Percentiles rank a stretch among this genome's conserved stretches.
These are phyloP conservation scores for Athripsodes cinereus DNA, from an alignment of 2,888 invertebrate genomes.

Conservation along the genomic window DNA sequence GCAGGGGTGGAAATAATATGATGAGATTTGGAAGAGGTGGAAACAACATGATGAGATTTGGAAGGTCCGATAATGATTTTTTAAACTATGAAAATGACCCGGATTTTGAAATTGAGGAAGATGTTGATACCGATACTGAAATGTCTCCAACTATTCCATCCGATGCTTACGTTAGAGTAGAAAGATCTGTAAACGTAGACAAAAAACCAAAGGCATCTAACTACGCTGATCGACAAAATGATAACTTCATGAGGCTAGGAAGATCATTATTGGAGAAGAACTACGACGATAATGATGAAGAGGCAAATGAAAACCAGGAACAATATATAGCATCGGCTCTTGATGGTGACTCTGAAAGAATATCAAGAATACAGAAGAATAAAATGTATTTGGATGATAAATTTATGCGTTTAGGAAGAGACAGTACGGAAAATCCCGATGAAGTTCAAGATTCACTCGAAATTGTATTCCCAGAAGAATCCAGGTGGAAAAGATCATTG, in stretches of 20 bases:
- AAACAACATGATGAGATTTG: slow-evolving; percentile 19
- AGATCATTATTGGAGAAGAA: slow-evolving; percentile 14
- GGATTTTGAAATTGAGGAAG: slow-evolving; percentile 6
- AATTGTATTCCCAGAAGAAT: slow-evolving; percentile 21
- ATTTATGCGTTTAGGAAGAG: slow-evolving; percentile 16
- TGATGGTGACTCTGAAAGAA: slow-evolving; percentile 7
- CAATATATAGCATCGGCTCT: background rate
- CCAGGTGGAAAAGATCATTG: slow-evolving; percentile 23
- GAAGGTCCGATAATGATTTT: slow-evolving; percentile 22
- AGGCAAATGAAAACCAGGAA: background rate
- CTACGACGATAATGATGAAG: slow-evolving; percentile 14
- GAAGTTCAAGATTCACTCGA: slow-evolving; percentile 17
- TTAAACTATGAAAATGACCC: slow-evolving; percentile 18
- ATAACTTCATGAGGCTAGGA: slow-evolving; percentile 25
- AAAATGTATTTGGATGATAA: slow-evolving; percentile 20
- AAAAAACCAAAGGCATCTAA: slow-evolving; percentile 7
- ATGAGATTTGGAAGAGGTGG: slow-evolving; percentile 22
- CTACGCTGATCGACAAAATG: slow-evolving; percentile 20
- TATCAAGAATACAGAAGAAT: slow-evolving; percentile 6
- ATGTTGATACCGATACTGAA: slow-evolving; percentile 14
- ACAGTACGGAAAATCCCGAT: slow-evolving; percentile 11
- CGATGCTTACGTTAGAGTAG: slow-evolving; percentile 11
- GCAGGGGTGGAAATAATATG: slow-evolving; percentile 19
- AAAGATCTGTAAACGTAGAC: slow-evolving; percentile 15
- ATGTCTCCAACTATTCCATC: slow-evolving; percentile 1